A percentile compares a stretch with the other conserved stretches of the same genome.
Evolutionary conservation across 2,888 invertebrate species (phyloP).

Genomic region (Euplexia lucipara): DNA sequence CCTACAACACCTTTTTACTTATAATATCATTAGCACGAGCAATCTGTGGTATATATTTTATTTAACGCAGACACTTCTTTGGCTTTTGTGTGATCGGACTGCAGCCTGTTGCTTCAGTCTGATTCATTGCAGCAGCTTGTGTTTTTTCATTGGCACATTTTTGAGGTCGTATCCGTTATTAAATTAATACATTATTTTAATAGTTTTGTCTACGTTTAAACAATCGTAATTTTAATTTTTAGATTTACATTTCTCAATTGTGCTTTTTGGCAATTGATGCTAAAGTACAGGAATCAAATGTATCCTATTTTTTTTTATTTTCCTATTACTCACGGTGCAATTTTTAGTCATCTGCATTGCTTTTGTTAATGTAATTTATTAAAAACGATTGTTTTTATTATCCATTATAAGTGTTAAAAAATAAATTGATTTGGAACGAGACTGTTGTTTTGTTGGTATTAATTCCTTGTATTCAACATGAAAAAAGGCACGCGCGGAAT

Average conservation of each 20-base stretch:
- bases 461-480: not conserved
- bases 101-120: not conserved
- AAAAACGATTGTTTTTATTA: constrained; percentile 18
- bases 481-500: no score
- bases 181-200: not conserved
- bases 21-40: no score
- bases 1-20: no score
- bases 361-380: constrained; percentile 13
- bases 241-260: constrained; percentile 6
- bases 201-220: not conserved
- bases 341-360: constrained; percentile 28
- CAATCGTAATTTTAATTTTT: constrained; percentile 2
- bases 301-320: not conserved
- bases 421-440: constrained; percentile 40
- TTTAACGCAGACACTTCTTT: not conserved
- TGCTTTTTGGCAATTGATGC: not conserved
- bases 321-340: constrained; percentile 26
- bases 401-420: constrained; percentile 33
- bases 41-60: constrained; percentile 2
- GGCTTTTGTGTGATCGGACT: not conserved
- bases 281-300: not conserved
- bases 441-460: not conserved
- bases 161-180: not conserved
- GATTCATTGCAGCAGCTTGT: not conserved
- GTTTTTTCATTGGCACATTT: constrained; percentile 5